Evolutionary conservation across 2,113 vertebrate species (phyloP).

Genomic region (Chaetops frenatus): DNA sequence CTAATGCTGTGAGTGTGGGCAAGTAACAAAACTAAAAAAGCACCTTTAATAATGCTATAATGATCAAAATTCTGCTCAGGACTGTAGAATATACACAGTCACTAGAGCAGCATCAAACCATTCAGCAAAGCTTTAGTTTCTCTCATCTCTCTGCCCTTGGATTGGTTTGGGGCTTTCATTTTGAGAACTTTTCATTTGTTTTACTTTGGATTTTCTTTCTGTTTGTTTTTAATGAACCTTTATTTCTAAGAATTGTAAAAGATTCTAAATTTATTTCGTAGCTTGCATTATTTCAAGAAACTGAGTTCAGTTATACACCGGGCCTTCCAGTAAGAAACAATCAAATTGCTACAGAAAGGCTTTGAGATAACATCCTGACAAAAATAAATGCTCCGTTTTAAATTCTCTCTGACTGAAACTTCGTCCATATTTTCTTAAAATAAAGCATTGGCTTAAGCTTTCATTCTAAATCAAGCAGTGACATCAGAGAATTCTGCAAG

Average conservation of each 20-base stretch:
- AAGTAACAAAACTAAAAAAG: conserved; percentile 3
- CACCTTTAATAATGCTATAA: neutral
- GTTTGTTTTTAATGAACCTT: neutral
- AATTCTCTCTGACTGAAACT: neutral
- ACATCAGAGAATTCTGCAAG: neutral
- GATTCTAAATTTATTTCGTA: neutral
- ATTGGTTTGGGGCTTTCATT: neutral
- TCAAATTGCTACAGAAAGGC: neutral
- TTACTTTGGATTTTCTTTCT: neutral
- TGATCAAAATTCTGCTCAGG: conserved; percentile 16
- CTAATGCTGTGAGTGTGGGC: neutral
- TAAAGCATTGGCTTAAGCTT: neutral
- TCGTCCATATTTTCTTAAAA: neutral
- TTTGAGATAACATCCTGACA: neutral
- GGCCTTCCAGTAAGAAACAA: neutral
- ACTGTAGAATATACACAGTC: neutral
- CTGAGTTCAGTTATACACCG: neutral
- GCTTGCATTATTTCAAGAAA: neutral
- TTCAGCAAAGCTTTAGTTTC: neutral
- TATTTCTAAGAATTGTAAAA: neutral
- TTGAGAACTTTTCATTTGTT: neutral
- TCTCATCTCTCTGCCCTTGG: neutral
- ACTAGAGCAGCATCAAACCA: neutral
- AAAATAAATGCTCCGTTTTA: neutral
- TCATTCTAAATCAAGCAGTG: neutral